A percentile compares a stretch with the other conserved stretches of the same genome.
phyloP scores from a whole-genome alignment of 2,888 invertebrate genomes.

The Philhelius pedissequus region DNA sequence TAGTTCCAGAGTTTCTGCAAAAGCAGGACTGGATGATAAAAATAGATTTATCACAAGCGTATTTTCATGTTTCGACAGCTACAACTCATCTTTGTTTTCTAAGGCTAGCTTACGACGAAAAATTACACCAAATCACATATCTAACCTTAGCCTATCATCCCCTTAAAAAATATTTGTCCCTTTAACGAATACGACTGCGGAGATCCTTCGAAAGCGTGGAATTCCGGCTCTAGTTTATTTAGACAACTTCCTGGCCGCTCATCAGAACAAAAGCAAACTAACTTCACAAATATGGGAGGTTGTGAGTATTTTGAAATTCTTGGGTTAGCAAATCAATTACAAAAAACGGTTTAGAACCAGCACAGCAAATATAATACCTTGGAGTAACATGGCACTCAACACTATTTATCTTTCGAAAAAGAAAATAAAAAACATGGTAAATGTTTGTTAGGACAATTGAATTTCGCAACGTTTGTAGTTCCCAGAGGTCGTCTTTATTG shows the following conservation, averaged over 20 bases:
- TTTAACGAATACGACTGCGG: constrained; percentile 32
- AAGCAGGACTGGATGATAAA: too few species aligned
- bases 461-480: not conserved
- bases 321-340: constrained; percentile 14
- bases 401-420: not conserved
- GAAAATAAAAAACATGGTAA: not conserved
- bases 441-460: not conserved
- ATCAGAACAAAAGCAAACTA: constrained; percentile 23
- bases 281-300: constrained; percentile 19
- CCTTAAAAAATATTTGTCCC: constrained; percentile 1
- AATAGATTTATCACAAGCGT: too few species aligned
- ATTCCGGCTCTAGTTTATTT: constrained; percentile 1
- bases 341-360: constrained; percentile 4
- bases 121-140: not conserved
- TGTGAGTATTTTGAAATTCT: not conserved
- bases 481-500: not conserved
- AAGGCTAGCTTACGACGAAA: too few species aligned
- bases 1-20: too few species aligned
- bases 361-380: constrained; percentile 3
- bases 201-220: too few species aligned
- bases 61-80: too few species aligned
- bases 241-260: constrained; percentile 17
- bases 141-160: not conserved
- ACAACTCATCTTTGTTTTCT: not conserved
- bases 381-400: constrained; percentile 9